Percentiles rank a stretch among this genome's conserved stretches.
phyloP scores from a whole-genome alignment of 2,888 invertebrate species.

The Cheilosia vernalis region DNA sequence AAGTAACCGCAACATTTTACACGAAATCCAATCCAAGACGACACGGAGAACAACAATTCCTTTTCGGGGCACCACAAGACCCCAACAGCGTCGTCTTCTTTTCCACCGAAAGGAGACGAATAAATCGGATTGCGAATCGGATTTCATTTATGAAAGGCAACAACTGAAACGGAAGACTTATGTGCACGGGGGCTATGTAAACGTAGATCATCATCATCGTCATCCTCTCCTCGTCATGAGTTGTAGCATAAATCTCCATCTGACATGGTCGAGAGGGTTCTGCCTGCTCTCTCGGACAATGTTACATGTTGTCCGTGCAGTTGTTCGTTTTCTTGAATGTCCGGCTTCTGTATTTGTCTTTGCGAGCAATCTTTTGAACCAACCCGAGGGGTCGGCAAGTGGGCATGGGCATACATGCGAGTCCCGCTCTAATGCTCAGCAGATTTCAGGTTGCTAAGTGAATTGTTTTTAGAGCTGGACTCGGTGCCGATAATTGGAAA shows the following conservation, averaged over 20 bases:
- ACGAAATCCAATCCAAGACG: slow-evolving; percentile 67
- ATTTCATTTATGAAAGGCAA: slow-evolving; percentile 65
- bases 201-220: slow-evolving; percentile 52
- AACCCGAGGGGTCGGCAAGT: slow-evolving; percentile 15
- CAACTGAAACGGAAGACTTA: slow-evolving; percentile 62
- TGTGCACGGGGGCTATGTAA: slow-evolving; percentile 16
- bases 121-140: slow-evolving; percentile 54
- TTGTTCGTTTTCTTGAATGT: slow-evolving; percentile 57
- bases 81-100: slow-evolving; percentile 5
- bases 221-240: slow-evolving; percentile 26
- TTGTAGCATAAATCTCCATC: slow-evolving; percentile 50
- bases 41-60: slow-evolving; percentile 50
- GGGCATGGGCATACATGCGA: not conserved
- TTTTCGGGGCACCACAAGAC: slow-evolving; percentile 24
- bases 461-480: slow-evolving; percentile 43
- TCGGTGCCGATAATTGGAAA: slow-evolving; percentile 48
- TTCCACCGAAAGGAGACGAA: not conserved
- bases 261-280: slow-evolving; percentile 67
- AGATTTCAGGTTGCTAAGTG: slow-evolving; percentile 51
- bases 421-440: slow-evolving; percentile 26
- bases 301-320: slow-evolving; percentile 51
- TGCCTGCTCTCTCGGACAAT: slow-evolving; percentile 44
- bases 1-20: slow-evolving; percentile 69
- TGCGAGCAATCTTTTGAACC: slow-evolving; percentile 13
- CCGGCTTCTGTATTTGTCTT: slow-evolving; percentile 64